A percentile compares a stretch with the other conserved stretches of the same genome.
These are phyloP conservation scores for Mastacembelus armatus DNA, from an alignment of 2,797 vertebrate species.

Conservation along the genomic window DNA sequence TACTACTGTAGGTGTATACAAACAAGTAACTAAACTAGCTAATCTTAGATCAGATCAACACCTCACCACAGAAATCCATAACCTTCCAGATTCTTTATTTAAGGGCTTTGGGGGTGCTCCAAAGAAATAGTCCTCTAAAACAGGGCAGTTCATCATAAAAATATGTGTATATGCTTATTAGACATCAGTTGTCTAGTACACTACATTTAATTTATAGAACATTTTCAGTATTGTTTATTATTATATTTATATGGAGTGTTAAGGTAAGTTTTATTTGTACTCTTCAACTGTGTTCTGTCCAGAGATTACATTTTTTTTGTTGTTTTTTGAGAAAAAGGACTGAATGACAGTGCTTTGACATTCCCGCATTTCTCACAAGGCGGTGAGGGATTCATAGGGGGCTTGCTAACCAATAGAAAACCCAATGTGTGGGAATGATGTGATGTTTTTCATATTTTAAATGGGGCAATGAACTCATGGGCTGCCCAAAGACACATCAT, in stretches of 20 bases:
- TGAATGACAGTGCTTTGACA: conserved; percentile 71
- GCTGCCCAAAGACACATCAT: conserved; percentile 56
- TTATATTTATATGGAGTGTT: conserved; percentile 91
- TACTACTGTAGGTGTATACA: conserved; percentile 69
- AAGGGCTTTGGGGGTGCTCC: conserved; percentile 64
- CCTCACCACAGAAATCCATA: conserved; percentile 41
- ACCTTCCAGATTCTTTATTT: conserved; percentile 56
- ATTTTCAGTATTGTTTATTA: conserved; percentile 91
- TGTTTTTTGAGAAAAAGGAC: conserved; percentile 35
- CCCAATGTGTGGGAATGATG: conserved; percentile 45
- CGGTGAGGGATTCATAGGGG: conserved; percentile 21
- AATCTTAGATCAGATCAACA: conserved; percentile 46
- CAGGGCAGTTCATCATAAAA: conserved; percentile 53
- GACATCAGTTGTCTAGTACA: conserved; percentile 74
- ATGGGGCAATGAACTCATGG: conserved; percentile 48
- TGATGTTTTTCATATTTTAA: conserved; percentile 58
- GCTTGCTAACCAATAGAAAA: conserved; percentile 57
- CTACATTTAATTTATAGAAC: conserved; percentile 81
- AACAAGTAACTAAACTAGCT: conserved; percentile 44
- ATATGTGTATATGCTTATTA: conserved; percentile 69
- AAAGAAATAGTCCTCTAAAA: conserved; percentile 71
- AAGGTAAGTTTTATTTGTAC: conserved; percentile 75
- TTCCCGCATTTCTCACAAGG: conserved; percentile 73
- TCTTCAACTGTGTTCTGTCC: conserved; percentile 62
- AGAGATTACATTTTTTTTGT: conserved; percentile 43